phyloP scores from a whole-genome alignment of 2,888 invertebrate genomes.

The Strigamia crassipes region DNA sequence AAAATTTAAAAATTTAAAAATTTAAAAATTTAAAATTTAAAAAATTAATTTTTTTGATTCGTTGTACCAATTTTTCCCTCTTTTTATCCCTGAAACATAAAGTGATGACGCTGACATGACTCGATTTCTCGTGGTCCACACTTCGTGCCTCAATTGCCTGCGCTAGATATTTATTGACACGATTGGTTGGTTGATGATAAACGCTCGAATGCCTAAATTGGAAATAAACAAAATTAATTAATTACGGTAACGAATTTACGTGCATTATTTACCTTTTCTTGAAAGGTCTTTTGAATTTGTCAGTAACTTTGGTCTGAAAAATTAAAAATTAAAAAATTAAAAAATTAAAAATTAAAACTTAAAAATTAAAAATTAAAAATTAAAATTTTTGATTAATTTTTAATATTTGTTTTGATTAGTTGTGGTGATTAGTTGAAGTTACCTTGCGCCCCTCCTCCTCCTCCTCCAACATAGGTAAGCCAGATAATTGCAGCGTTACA shows the following conservation, averaged over 20 bases:
- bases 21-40: not conserved
- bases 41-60: not conserved
- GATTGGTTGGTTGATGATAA: slow-evolving; percentile 85
- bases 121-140: slow-evolving; percentile 86
- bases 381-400: too few species aligned
- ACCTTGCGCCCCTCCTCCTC: slow-evolving; percentile 47
- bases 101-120: slow-evolving; percentile 83
- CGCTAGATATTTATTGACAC: slow-evolving; percentile 88
- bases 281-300: slow-evolving; percentile 83
- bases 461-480: slow-evolving; percentile 46
- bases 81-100: slow-evolving; percentile 81
- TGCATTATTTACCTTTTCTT: slow-evolving; percentile 80
- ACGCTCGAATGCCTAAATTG: slow-evolving; percentile 54
- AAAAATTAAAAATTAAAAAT: too few species aligned
- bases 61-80: slow-evolving; percentile 76
- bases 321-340: slow-evolving; percentile 31
- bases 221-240: slow-evolving; percentile 41
- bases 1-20: slow-evolving; percentile 52
- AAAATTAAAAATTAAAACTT: not conserved
- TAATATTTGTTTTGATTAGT: too few species aligned
- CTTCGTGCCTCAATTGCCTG: slow-evolving; percentile 89
- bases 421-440: too few species aligned
- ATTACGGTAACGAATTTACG: too few species aligned
- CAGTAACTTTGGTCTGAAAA: slow-evolving; percentile 78
- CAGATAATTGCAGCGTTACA: slow-evolving; percentile 46